Percentiles rank a stretch among this genome's conserved stretches.
Evolutionary conservation across 1,140 invertebrate genomes (phyloP).

Genomic region (Drosophila sechellia): DNA sequence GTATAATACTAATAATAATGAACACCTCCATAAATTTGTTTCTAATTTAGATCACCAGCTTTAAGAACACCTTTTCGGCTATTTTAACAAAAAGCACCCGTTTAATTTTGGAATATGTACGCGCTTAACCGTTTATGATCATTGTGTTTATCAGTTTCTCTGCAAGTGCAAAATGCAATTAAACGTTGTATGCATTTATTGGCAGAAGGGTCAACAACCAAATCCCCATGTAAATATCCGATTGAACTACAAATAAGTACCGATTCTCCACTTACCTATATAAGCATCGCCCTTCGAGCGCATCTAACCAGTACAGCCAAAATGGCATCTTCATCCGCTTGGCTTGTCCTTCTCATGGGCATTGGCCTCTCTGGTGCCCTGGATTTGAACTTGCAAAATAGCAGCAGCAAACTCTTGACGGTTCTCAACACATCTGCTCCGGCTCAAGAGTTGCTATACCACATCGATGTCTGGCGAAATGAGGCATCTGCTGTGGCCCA

Average conservation of each 20-base stretch:
- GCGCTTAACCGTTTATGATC: constrained; percentile 33
- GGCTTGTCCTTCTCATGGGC: constrained; percentile 21
- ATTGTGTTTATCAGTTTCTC: constrained; percentile 11
- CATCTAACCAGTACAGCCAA: constrained; percentile 15
- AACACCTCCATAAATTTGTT: too few species aligned
- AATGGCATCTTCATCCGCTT: constrained; percentile 12
- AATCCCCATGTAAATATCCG: constrained; percentile 56
- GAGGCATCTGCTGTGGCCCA: background rate
- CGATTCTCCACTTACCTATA: constrained; percentile 44
- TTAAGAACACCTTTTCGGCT: too few species aligned
- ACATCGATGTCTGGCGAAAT: constrained; percentile 44
- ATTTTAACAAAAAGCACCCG: too few species aligned
- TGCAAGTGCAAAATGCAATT: constrained; percentile 49
- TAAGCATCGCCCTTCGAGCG: constrained; percentile 3
- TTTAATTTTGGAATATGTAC: background rate
- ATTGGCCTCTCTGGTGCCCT: background rate
- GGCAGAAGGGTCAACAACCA: constrained; percentile 30
- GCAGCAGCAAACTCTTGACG: constrained; percentile 25
- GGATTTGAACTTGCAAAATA: constrained; percentile 1
- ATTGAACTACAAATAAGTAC: constrained; percentile 62
- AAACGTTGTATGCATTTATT: constrained; percentile 41
- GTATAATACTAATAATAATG: too few species aligned
- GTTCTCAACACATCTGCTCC: constrained; percentile 40
- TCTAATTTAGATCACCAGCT: too few species aligned
- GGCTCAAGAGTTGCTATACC: constrained; percentile 45